Evolutionary conservation across 2,888 invertebrate species (phyloP).

Genomic region (Imbricaverruca yamaguchii): DNA sequence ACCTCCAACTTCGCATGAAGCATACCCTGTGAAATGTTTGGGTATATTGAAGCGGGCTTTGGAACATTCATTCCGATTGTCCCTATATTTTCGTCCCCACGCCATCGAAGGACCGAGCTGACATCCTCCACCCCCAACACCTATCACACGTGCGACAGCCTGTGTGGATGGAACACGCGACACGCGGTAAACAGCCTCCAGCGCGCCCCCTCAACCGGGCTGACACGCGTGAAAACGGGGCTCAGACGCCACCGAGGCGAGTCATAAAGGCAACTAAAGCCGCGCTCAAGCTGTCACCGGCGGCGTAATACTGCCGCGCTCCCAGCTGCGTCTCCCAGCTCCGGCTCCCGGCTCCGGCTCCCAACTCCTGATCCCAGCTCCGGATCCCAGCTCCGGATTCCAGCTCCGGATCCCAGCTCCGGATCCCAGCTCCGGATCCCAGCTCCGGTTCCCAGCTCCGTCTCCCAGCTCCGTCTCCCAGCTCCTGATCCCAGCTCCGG

Average conservation of each 20-base stretch:
- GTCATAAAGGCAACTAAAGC: neutral
- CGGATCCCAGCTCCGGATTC: neutral
- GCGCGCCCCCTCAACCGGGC: neutral
- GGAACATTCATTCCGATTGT: too few relatives aligned
- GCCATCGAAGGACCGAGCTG: too few relatives aligned
- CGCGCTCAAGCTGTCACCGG: neutral
- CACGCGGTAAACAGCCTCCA: neutral
- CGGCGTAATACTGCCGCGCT: neutral
- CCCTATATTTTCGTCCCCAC: too few relatives aligned
- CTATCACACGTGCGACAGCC: too few relatives aligned
- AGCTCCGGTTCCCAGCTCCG: neutral
- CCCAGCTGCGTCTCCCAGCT: neutral
- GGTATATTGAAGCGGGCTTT: too few relatives aligned
- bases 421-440: neutral
- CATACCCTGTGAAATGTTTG: too few relatives aligned
- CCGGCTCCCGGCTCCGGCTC: neutral
- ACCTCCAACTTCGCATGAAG: too few relatives aligned
- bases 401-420: neutral
- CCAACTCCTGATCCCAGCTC: neutral
- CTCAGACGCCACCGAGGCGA: neutral
- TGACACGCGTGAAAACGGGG: conserved; percentile 19
- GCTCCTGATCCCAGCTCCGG: neutral
- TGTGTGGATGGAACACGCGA: neutral
- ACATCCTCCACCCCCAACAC: too few relatives aligned
- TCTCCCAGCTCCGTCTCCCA: neutral